These are phyloP conservation scores for Cerceris ruficornis DNA, from an alignment of 2,888 invertebrate genomes.

Conservation along the genomic window DNA sequence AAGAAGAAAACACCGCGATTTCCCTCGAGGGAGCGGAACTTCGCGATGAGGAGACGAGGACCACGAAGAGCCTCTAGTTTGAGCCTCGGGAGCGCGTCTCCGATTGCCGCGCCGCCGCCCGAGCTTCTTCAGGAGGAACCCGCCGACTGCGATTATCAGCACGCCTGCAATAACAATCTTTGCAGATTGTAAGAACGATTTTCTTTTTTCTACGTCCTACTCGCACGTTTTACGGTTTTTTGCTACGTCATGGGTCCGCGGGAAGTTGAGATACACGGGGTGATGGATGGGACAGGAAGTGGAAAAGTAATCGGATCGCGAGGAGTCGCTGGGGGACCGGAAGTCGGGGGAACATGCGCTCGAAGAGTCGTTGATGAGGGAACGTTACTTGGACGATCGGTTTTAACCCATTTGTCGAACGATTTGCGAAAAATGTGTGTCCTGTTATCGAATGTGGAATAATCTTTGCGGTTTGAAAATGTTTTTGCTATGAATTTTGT, in stretches of 20 bases:
- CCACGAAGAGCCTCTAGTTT: constrained; percentile 64
- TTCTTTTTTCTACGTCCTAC: constrained; percentile 16
- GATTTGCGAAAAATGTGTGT: too few relatives aligned
- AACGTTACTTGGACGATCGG: too few relatives aligned
- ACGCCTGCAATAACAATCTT: constrained; percentile 47
- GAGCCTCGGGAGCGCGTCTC: constrained; percentile 59
- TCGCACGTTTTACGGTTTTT: not conserved
- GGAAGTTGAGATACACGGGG: not conserved
- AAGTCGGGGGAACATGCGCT: too few relatives aligned
- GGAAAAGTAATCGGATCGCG: too few relatives aligned
- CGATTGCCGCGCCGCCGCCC: constrained; percentile 49
- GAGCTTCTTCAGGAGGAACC: constrained; percentile 56
- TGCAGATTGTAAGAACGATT: constrained; percentile 51
- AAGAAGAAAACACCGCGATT: constrained; percentile 85
- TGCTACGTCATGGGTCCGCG: not conserved
- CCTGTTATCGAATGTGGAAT: too few relatives aligned
- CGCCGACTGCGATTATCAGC: constrained; percentile 40
- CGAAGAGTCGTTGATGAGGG: too few relatives aligned
- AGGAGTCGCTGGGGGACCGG: too few relatives aligned
- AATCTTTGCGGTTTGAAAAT: too few relatives aligned
- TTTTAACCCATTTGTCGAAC: too few relatives aligned
- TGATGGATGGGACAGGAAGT: too few relatives aligned
- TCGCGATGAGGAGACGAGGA: constrained; percentile 85
- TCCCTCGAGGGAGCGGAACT: constrained; percentile 87
- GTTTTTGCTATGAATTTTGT: too few relatives aligned